These are phyloP conservation scores for Endomychus coccineus DNA, from an alignment of 2,888 invertebrate species.

Conservation along the genomic window DNA sequence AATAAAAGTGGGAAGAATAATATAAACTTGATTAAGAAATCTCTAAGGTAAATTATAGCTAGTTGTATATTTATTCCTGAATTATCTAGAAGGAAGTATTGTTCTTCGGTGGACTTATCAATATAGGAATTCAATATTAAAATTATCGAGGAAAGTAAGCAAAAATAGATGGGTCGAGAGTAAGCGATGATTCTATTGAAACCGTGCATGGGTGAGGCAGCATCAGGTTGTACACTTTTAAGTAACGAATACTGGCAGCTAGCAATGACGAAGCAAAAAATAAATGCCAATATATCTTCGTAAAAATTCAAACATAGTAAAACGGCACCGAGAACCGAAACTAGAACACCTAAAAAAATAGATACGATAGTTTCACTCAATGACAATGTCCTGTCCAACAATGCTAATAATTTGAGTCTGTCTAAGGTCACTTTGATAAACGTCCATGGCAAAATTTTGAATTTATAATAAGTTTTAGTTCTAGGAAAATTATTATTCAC, in stretches of 20 bases:
- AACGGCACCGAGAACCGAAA: slow-evolving; percentile 77
- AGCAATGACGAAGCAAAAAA: slow-evolving; percentile 97
- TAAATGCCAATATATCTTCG: slow-evolving; percentile 84
- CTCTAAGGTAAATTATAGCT: slow-evolving; percentile 59
- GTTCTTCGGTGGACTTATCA: slow-evolving; percentile 21
- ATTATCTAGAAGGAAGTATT: slow-evolving; percentile 22
- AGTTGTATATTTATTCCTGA: slow-evolving; percentile 49
- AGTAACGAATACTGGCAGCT: slow-evolving; percentile 94
- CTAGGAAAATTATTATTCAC: slow-evolving; percentile 29
- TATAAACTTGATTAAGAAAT: slow-evolving; percentile 70
- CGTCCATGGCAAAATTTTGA: slow-evolving; percentile 56
- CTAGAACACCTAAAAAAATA: slow-evolving; percentile 73
- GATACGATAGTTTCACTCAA: slow-evolving; percentile 74
- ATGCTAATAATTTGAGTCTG: slow-evolving; percentile 80
- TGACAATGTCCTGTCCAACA: slow-evolving; percentile 88
- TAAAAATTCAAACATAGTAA: slow-evolving; percentile 81
- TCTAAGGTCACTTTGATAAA: slow-evolving; percentile 85
- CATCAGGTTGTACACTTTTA: slow-evolving; percentile 98
- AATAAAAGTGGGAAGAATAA: slow-evolving; percentile 90
- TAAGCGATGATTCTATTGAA: slow-evolving; percentile 93
- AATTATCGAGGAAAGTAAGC: slow-evolving; percentile 57
- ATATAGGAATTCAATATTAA: slow-evolving; percentile 35
- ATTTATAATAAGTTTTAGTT: slow-evolving; percentile 60
- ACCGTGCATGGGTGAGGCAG: slow-evolving; percentile 96
- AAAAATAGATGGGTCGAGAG: slow-evolving; percentile 90